These are phyloP conservation scores for Bilobella aurantiaca DNA, from an alignment of 1,140 invertebrate genomes.

Conservation along the genomic window DNA sequence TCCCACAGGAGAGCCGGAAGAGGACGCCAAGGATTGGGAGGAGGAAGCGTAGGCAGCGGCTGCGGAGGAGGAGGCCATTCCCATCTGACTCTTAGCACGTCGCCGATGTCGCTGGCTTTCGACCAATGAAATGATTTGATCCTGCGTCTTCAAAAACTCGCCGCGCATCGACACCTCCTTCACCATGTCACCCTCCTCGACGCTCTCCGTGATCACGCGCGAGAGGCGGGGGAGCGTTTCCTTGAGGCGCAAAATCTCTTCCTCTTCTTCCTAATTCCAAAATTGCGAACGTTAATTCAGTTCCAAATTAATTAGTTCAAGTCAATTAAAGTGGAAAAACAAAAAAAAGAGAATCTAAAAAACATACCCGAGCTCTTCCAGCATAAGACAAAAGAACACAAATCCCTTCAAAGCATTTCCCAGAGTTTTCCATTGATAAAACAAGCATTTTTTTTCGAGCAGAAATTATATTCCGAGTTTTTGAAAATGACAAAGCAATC, in stretches of 20 bases:
- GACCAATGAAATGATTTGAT: constrained; percentile 18
- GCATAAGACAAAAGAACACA: constrained; percentile 4
- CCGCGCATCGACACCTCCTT: neutral
- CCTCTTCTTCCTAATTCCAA: constrained; percentile 23
- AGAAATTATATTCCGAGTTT: no score
- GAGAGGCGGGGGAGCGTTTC: constrained; percentile 16
- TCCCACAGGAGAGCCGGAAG: neutral
- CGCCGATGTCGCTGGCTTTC: constrained; percentile 9
- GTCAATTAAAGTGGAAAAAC: no score
- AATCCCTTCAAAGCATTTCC: neutral
- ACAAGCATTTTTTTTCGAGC: no score
- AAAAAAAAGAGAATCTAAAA: neutral
- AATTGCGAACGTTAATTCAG: neutral
- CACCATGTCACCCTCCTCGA: constrained; percentile 16
- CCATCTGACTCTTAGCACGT: neutral
- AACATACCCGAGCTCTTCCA: neutral
- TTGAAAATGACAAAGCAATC: no score
- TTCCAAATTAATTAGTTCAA: neutral
- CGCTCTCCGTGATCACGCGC: constrained; percentile 3
- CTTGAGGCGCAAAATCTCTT: constrained; percentile 15
- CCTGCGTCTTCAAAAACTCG: constrained; percentile 18
- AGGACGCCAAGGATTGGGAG: neutral
- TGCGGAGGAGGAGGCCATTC: neutral
- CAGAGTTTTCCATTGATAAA: no score
- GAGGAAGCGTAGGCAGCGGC: neutral